A percentile compares a stretch with the other conserved stretches of the same genome.
Conservation (phyloP, 2,113 vertebrate genomes). For the Scolopax mira region DNA sequence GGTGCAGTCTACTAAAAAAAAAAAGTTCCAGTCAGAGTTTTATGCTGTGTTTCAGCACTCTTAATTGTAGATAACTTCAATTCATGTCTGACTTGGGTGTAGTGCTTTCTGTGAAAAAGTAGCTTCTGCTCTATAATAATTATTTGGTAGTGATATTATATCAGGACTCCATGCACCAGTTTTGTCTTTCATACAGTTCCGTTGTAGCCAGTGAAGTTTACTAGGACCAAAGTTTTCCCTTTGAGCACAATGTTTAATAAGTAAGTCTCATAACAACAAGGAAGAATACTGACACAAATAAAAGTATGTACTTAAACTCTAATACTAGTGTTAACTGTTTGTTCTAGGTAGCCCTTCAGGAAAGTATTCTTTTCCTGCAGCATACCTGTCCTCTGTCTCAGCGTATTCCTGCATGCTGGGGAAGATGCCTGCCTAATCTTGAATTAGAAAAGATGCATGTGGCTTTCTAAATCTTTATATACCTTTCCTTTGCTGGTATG, state of each 20-base stretch:
- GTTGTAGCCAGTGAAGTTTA: not conserved
- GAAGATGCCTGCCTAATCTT: conserved; percentile 72
- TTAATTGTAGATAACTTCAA: not conserved
- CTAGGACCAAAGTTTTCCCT: not conserved
- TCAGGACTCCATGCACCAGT: not conserved
- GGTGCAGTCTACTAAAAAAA: not conserved
- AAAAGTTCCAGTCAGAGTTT: not conserved
- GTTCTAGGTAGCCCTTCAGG: conserved; percentile 74
- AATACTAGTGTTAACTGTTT: conserved; percentile 64
- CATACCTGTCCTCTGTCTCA: conserved; percentile 52
- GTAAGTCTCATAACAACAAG: not conserved
- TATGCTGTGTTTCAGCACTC: not conserved
- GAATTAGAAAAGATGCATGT: conserved; percentile 77
- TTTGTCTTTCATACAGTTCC: not conserved
- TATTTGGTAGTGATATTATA: not conserved
- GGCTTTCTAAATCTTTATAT: conserved; percentile 73
- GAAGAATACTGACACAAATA: not conserved
- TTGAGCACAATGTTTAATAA: not conserved
- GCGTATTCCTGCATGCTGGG: conserved; percentile 62
- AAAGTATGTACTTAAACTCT: conserved; percentile 9
- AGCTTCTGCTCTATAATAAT: not conserved
- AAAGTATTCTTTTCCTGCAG: conserved; percentile 25
- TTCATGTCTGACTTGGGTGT: not conserved
- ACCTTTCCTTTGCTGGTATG: conserved; percentile 67
- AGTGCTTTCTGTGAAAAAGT: not conserved